These are phyloP conservation scores for Poecilobothrus nobilitatus DNA, from an alignment of 2,888 invertebrate species.

Conservation along the genomic window DNA sequence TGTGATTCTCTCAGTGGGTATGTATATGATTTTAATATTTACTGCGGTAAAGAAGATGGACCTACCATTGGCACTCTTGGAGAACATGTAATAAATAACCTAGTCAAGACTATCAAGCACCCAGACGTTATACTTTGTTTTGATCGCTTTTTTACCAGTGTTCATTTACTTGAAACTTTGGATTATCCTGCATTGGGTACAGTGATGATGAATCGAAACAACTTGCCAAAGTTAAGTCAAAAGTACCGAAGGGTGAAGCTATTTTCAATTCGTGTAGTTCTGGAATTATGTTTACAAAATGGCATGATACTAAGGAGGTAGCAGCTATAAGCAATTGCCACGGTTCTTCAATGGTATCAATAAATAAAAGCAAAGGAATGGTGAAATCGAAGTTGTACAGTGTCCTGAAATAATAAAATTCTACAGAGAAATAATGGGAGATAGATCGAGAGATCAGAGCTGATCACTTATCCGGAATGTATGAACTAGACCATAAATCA, in stretches of 20 bases:
- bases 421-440: too few species aligned
- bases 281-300: slow-evolving; percentile 14
- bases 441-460: slow-evolving; percentile 18
- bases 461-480: too few species aligned
- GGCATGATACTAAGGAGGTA: slow-evolving; percentile 14
- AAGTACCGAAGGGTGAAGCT: background rate
- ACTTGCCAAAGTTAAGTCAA: background rate
- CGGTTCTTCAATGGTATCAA: background rate
- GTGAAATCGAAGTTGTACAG: too few species aligned
- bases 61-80: slow-evolving; percentile 12
- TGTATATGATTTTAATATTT: too few species aligned
- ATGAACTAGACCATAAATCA: too few species aligned
- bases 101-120: slow-evolving; percentile 17
- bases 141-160: slow-evolving; percentile 20
- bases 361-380: slow-evolving; percentile 7
- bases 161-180: slow-evolving; percentile 13
- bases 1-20: slow-evolving; percentile 13
- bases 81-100: slow-evolving; percentile 17
- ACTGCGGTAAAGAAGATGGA: slow-evolving; percentile 11
- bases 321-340: slow-evolving; percentile 13
- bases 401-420: too few species aligned
- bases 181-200: slow-evolving; percentile 14
- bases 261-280: slow-evolving; percentile 12
- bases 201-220: slow-evolving; percentile 12
- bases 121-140: slow-evolving; percentile 17